Evolutionary conservation across 1,140 invertebrate species (phyloP).

Genomic region (Venturia canescens): DNA sequence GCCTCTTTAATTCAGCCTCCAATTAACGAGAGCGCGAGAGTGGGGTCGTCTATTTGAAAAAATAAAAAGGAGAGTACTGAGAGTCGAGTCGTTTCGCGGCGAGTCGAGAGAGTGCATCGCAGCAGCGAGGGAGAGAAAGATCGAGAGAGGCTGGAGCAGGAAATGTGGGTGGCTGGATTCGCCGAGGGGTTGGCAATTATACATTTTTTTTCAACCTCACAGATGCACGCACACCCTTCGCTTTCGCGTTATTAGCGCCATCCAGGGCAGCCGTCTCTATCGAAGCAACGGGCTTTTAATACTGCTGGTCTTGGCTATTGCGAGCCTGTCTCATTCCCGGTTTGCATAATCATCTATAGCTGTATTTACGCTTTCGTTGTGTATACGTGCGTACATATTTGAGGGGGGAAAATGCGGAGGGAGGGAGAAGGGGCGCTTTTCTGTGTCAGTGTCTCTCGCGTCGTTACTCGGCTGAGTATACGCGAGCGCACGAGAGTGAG

Average conservation of each 20-base stretch:
- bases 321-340: conserved; percentile 27
- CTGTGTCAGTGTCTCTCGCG: conserved; percentile 38
- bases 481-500: neutral
- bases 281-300: conserved; percentile 29
- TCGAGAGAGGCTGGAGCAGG: neutral
- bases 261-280: conserved; percentile 57
- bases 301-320: neutral
- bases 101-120: conserved; percentile 33
- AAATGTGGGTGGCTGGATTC: conserved; percentile 19
- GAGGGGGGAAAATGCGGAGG: neutral
- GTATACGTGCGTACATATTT: neutral
- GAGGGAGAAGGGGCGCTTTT: conserved; percentile 21
- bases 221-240: conserved; percentile 43
- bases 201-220: conserved; percentile 57
- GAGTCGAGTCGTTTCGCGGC: neutral
- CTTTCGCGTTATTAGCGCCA: conserved; percentile 68
- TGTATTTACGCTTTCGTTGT: conserved; percentile 11
- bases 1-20: conserved; percentile 68
- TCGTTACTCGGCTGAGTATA: conserved; percentile 17
- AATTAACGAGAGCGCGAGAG: conserved; percentile 60
- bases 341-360: conserved; percentile 5
- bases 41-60: conserved; percentile 66
- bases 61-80: conserved; percentile 54
- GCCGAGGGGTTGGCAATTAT: conserved; percentile 65
- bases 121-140: conserved; percentile 16